These are phyloP conservation scores for Marisa cornuarietis DNA, from an alignment of 1,140 invertebrate species.

Conservation along the genomic window DNA sequence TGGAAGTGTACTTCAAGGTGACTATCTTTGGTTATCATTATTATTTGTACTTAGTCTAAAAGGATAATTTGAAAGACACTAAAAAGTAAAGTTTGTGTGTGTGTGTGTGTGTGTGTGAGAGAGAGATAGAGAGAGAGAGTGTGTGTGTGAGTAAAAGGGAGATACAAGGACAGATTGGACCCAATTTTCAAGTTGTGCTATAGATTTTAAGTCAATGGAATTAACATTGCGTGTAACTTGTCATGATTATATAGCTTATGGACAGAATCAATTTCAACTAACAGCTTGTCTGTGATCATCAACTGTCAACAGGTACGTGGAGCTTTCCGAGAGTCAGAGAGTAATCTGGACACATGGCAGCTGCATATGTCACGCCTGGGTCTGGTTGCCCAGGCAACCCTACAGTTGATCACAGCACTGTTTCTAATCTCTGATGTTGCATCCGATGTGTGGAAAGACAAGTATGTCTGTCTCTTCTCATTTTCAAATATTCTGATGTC, in stretches of 20 bases:
- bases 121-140: neutral
- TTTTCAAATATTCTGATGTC: too few species aligned
- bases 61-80: too few species aligned
- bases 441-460: conserved; percentile 90
- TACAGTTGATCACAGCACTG: conserved; percentile 84
- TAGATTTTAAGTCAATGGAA: neutral
- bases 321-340: conserved; percentile 66
- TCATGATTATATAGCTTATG: neutral
- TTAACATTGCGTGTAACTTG: neutral
- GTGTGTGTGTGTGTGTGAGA: too few species aligned
- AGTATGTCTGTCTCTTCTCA: conserved; percentile 71
- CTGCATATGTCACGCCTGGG: conserved; percentile 89
- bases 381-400: conserved; percentile 85
- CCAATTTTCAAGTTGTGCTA: neutral
- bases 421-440: conserved; percentile 90
- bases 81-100: too few species aligned
- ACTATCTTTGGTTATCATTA: conserved; percentile 35
- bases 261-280: neutral
- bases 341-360: conserved; percentile 78
- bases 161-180: neutral
- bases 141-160: too few species aligned
- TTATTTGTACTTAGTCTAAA: too few species aligned
- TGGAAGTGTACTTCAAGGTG: conserved; percentile 95
- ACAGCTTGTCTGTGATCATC: conserved; percentile 7
- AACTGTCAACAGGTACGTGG: conserved; percentile 70